Evolutionary conservation across 2,113 vertebrate species (phyloP), one percentile per base, ranked within the genome.

Genomic region (Copsychus sechellarum): DNA sequence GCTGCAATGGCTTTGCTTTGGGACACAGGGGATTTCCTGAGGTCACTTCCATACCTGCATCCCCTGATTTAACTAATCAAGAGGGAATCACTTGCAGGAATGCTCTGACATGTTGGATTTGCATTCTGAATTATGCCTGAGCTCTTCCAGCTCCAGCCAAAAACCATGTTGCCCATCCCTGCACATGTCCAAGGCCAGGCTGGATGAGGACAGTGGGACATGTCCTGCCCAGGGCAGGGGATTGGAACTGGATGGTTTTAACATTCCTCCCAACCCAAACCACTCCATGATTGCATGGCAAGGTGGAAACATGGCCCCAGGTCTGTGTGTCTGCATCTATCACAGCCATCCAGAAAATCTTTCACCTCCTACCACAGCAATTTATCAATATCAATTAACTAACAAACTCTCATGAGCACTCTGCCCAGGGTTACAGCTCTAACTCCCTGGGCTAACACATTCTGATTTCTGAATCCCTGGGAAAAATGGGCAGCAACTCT

Each of bases 271-370:
- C 47, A 47, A 34, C n/a, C 25, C 25, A 82, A 76, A 54, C 8
- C 33, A 22, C 21, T 22, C 45, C 21, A 8, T 8, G 7, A 29
- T 14, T 74, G 45, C 29, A 22, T 15, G 25, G 4, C 36, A 34
- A 56, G 16, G 2, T 38, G 18, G 34, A 9, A 69, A 5, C 9
- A 4, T 0, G 1, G 40, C 4, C 11, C 17, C n/a, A 72, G 14
- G 28, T 50, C 19, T 40, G 8, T 8, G 12, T 16, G 20, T 36
- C 23, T 60, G 14, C 42, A 31, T 33, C 54, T 54, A 6, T n/a
- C n/a, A 53, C 40, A 36, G 15, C 7, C 42, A 65, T 13, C 9
- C 40, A 43, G 21, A 76, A 40, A 28, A 14, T 31, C 8, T 48
- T 67, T n/a, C 51, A 22, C 31, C 12, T 74, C 31, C 47, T 29